phyloP scores from a whole-genome alignment of 2,113 vertebrate genomes.

The Campylomormyrus numenius region DNA sequence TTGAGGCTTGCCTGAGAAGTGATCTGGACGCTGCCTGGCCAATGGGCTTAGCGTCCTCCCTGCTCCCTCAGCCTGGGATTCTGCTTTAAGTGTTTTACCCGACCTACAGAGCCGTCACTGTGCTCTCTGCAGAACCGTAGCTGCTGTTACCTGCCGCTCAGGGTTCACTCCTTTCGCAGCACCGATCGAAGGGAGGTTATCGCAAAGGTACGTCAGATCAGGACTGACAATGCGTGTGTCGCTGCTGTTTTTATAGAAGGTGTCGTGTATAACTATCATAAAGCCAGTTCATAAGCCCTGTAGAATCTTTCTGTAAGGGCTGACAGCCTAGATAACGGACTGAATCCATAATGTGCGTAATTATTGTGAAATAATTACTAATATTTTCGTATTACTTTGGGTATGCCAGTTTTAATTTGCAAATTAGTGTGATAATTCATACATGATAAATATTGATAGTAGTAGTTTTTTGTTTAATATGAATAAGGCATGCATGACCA shows the following conservation, averaged over 20 bases:
- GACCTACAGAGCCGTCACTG: not conserved
- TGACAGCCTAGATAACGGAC: not conserved
- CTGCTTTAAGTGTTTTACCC: not conserved
- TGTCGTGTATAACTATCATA: not conserved
- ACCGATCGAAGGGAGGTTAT: not conserved
- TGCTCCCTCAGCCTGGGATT: not conserved
- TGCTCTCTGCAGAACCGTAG: not conserved
- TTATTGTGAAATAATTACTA: not conserved
- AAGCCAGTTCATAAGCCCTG: not conserved
- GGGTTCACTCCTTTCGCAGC: not conserved
- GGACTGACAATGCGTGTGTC: not conserved
- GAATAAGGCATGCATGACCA: not conserved
- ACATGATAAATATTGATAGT: not conserved
- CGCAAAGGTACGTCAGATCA: not conserved
- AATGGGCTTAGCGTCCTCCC: not conserved
- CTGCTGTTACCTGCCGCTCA: not conserved
- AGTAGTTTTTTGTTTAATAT: not conserved
- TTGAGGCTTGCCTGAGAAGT: conserved; percentile 42
- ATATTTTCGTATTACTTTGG: not conserved
- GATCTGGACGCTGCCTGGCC: conserved; percentile 22
- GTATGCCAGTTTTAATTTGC: not conserved
- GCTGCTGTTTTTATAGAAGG: not conserved
- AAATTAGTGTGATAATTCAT: not conserved
- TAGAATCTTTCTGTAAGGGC: not conserved
- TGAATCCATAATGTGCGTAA: not conserved